These are phyloP conservation scores for Stylophora pistillata DNA, from an alignment of 64 coral and sea anemone genomes.

Conservation along the genomic window DNA sequence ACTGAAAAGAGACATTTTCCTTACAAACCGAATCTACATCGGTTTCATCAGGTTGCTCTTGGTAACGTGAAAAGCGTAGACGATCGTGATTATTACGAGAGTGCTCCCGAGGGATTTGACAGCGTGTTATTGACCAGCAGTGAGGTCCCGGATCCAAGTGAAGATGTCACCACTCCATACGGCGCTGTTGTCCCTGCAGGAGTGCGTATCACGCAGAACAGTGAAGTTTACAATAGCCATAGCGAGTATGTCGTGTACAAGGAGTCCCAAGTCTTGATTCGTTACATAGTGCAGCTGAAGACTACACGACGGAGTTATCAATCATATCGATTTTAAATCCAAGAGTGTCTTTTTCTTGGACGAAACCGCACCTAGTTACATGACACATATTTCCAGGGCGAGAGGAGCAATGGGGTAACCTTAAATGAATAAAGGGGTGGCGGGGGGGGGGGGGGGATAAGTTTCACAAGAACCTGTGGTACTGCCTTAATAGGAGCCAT, in stretches of 20 bases:
- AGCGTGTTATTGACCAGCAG: conserved; percentile 59
- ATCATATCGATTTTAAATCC: not conserved
- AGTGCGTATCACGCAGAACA: conserved; percentile 36
- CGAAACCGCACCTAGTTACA: too few relatives aligned
- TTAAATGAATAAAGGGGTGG: too few relatives aligned
- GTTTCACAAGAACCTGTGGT: too few relatives aligned
- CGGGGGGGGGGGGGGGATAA: too few relatives aligned
- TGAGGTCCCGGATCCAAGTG: conserved; percentile 47
- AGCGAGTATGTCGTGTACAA: conserved; percentile 88
- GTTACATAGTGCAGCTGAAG: conserved; percentile 67
- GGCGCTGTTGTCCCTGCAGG: conserved; percentile 70
- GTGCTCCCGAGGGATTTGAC: conserved; percentile 59
- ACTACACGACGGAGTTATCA: not conserved
- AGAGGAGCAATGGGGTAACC: too few relatives aligned
- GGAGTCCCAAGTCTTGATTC: conserved; percentile 66
- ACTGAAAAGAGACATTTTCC: not conserved
- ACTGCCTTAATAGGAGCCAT: too few relatives aligned
- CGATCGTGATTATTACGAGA: conserved; percentile 21
- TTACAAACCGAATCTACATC: not conserved
- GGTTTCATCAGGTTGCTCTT: conserved; percentile 46
- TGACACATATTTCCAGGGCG: too few relatives aligned
- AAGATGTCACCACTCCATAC: conserved; percentile 85
- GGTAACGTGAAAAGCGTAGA: conserved; percentile 22
- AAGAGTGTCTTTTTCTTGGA: too few relatives aligned
- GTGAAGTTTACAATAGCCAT: not conserved